Base-by-base conservation (phyloP, 2,797 vertebrate species). In the Delichon dasypus region DNA sequence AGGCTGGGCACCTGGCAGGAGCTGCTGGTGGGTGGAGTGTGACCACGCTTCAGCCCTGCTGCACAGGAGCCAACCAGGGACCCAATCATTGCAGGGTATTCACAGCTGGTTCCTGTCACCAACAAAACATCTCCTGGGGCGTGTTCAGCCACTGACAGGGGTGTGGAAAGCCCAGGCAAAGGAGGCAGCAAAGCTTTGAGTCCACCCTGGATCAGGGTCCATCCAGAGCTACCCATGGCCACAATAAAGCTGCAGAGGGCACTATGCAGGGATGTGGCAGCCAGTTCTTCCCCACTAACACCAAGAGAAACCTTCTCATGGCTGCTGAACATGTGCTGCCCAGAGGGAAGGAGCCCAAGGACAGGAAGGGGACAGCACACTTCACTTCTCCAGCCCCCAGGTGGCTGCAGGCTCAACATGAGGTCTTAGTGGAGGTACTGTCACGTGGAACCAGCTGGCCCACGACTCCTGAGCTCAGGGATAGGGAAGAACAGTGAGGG, bases 111-210 rank as follows among this genome's bases (percentile, higher is more conserved):
- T 70, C 55, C 67, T 30, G 38, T 11, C 25, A 50, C 60, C 51
- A 36, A 12, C 16, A 72, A 47, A 61, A 30, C 44, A 38, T 17
- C 29, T 45, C 38, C 51, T 11, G 34, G 29, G 22, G 22, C 40
- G 34, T 0, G 0, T 30, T 5, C 1, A 6, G 40, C 25, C 0
- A 5, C n/a, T 9, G 48, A 61, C n/a, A 18, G 5, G 1, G 22
- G 13, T 2, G 13, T 4, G 4, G 23, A n/a, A 48, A n/a, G 42
- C 18, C 26, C 13, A 12, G 47, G 54, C 42, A 32, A 40, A 32
- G 29, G 58, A 73, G 51, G 40, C 50, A 82, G 74, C 23, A 55
- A 36, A 80, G 29, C 53, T 54, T 36, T 1, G 6, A 40, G 29
- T 30, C 30, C 73, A 62, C 13, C 50, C 17, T 8, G 34, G 51